Conservation (phyloP, 1,140 invertebrate species). For the Drosophila sp. region DNA sequence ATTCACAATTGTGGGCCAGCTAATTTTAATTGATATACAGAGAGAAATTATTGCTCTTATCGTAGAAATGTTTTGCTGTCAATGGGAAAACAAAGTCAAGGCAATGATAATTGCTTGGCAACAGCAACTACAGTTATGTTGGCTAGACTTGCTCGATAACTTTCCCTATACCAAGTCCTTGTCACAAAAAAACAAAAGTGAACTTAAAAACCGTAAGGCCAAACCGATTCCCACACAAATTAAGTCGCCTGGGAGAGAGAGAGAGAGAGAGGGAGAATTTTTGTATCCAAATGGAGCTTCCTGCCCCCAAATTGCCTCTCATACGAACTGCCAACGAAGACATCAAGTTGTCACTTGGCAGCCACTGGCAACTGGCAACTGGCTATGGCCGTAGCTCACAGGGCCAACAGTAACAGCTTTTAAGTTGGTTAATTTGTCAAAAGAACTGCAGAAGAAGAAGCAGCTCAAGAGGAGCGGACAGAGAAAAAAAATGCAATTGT, state of each 20-base stretch:
- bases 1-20: constrained; percentile 39
- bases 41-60: not conserved
- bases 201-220: constrained; percentile 13
- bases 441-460: constrained; percentile 18
- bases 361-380: constrained; percentile 27
- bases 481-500: constrained; percentile 52
- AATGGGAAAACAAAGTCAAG: not conserved
- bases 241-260: constrained; percentile 58
- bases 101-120: not conserved
- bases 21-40: not conserved
- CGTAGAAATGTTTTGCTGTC: not conserved
- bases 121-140: not conserved
- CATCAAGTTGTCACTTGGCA: constrained; percentile 69
- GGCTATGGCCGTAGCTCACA: constrained; percentile 13
- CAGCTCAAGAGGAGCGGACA: constrained; percentile 1
- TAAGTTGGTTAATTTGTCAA: constrained; percentile 70
- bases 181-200: constrained; percentile 8
- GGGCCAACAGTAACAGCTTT: constrained; percentile 46
- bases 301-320: constrained; percentile 22
- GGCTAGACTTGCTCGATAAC: not conserved
- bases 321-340: constrained; percentile 57
- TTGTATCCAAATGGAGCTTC: constrained; percentile 42
- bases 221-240: constrained; percentile 53
- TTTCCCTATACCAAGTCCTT: not conserved
- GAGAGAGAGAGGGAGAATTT: not conserved